phyloP scores from a whole-genome alignment of 2,888 invertebrate genomes.

The Diplolepis rosae region DNA sequence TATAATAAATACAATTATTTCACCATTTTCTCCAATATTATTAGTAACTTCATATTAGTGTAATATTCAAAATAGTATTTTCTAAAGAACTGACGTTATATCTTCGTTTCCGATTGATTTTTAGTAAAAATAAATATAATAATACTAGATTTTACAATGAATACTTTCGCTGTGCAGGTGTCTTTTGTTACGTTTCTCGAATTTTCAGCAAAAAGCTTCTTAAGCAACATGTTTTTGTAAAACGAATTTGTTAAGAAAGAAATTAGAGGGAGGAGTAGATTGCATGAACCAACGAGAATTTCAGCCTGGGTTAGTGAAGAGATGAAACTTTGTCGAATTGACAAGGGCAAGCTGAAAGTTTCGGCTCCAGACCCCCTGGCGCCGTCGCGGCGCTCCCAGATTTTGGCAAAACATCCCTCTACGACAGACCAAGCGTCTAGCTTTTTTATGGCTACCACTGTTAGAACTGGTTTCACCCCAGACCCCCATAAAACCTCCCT shows the following conservation, averaged over 20 bases:
- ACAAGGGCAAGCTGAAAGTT: conserved; percentile 57
- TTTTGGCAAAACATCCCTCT: conserved; percentile 70
- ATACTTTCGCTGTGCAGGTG: too few species aligned
- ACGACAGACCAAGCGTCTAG: conserved; percentile 56
- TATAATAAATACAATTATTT: too few species aligned
- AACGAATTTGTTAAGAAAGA: neutral
- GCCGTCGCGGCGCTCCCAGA: conserved; percentile 69
- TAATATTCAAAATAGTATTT: too few species aligned
- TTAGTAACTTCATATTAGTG: too few species aligned
- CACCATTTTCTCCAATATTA: too few species aligned
- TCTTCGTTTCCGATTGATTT: too few species aligned
- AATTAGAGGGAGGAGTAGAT: neutral
- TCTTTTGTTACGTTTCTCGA: too few species aligned
- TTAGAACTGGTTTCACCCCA: conserved; percentile 55
- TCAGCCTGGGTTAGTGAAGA: conserved; percentile 28
- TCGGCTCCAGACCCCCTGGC: conserved; percentile 71
- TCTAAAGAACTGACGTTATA: too few species aligned
- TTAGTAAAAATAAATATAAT: too few species aligned
- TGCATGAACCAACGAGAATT: neutral
- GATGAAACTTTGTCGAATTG: conserved; percentile 57
- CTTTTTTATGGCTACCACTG: conserved; percentile 58
- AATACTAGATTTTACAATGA: too few species aligned
- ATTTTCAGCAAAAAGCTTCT: too few species aligned
- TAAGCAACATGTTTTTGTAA: neutral
- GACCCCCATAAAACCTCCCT: conserved; percentile 59